phyloP scores from a whole-genome alignment of 2,888 invertebrate species.

The Cataglyphis livida region DNA sequence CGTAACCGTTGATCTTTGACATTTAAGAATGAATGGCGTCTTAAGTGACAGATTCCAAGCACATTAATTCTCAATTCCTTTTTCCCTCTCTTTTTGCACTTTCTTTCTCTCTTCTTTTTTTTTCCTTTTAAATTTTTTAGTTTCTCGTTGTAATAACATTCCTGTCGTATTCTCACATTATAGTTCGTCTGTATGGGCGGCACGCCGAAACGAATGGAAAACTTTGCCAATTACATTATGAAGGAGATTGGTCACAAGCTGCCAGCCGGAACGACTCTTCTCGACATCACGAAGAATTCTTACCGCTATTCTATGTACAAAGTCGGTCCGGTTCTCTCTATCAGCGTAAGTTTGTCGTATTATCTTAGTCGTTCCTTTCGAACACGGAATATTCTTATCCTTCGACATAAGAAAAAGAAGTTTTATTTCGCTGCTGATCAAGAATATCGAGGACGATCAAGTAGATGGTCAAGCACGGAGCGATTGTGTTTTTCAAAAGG shows the following conservation, averaged over 20 bases:
- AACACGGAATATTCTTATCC: background rate
- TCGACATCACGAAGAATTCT: slow-evolving; percentile 96
- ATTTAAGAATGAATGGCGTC: slow-evolving; percentile 11
- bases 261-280: slow-evolving; percentile 94
- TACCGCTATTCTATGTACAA: slow-evolving; percentile 98
- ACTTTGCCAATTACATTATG: slow-evolving; percentile 96
- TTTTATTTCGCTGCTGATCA: slow-evolving; percentile 3
- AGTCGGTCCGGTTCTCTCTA: slow-evolving; percentile 94
- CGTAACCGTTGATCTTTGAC: slow-evolving; percentile 29
- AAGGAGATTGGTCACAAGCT: slow-evolving; percentile 95
- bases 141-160: background rate
- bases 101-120: background rate
- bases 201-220: slow-evolving; percentile 97
- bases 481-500: background rate
- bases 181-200: slow-evolving; percentile 99
- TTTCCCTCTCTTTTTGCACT: background rate
- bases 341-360: slow-evolving; percentile 90
- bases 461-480: background rate
- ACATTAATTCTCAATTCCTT: background rate
- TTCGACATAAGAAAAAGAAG: background rate
- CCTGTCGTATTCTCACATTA: slow-evolving; percentile 28
- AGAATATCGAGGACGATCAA: background rate
- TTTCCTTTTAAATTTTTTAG: background rate
- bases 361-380: background rate
- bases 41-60: slow-evolving; percentile 12